These are phyloP conservation scores for Amitus sp. DNA, from an alignment of 2,888 invertebrate genomes.

Conservation along the genomic window DNA sequence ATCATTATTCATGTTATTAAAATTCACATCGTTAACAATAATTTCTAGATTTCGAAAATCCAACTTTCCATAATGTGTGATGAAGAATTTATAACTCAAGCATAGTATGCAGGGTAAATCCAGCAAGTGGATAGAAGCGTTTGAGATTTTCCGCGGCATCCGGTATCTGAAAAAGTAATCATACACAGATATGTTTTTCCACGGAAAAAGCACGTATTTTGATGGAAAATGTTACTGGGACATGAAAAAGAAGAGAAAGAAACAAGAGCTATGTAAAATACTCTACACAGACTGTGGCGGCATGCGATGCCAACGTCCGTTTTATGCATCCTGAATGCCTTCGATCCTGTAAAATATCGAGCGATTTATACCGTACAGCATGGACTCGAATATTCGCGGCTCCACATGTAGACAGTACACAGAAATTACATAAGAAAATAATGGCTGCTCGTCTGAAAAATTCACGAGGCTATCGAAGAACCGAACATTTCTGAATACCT, in stretches of 20 bases:
- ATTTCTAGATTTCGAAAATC: too few species aligned
- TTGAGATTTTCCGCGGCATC: conserved; percentile 15
- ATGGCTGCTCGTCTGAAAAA: conserved; percentile 31
- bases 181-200: conserved; percentile 45
- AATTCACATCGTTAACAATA: too few species aligned
- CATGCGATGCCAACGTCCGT: conserved; percentile 57
- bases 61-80: too few species aligned
- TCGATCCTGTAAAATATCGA: conserved; percentile 59
- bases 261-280: conserved; percentile 53
- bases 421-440: conserved; percentile 38
- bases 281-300: conserved; percentile 45
- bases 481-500: conserved; percentile 29
- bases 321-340: conserved; percentile 59
- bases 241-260: conserved; percentile 15
- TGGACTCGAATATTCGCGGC: conserved; percentile 23
- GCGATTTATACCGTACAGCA: conserved; percentile 50
- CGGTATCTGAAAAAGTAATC: conserved; percentile 6
- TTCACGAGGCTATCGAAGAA: conserved; percentile 27
- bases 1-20: too few species aligned
- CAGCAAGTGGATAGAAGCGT: too few species aligned
- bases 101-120: too few species aligned
- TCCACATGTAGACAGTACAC: conserved; percentile 26
- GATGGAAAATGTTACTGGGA: conserved; percentile 32
- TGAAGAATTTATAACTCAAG: too few species aligned
- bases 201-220: conserved; percentile 38